Evolutionary conservation across 2,888 invertebrate genomes (phyloP).

Genomic region (Drosophila anomalata): DNA sequence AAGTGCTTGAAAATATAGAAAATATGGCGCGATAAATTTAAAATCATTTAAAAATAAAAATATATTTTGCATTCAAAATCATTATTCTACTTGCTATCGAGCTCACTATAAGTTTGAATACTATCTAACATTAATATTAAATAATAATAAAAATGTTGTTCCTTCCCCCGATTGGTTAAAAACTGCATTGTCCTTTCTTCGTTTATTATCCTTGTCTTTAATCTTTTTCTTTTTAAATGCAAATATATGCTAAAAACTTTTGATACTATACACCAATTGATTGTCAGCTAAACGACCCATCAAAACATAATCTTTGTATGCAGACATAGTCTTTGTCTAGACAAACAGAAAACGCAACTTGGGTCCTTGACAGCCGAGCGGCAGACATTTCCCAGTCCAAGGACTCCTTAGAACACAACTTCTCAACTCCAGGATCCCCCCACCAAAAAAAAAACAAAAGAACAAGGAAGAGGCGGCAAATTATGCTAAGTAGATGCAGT

Average conservation of each 20-base stretch:
- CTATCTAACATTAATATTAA: neutral
- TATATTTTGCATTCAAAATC: neutral
- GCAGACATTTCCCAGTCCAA: constrained; percentile 16
- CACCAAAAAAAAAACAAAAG: constrained; percentile 12
- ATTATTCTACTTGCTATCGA: too few relatives aligned
- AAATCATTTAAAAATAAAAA: neutral
- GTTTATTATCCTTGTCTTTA: neutral
- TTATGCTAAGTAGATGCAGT: constrained; percentile 77
- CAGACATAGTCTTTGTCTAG: constrained; percentile 54
- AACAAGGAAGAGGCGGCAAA: constrained; percentile 60
- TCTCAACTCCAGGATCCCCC: constrained; percentile 5
- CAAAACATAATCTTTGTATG: constrained; percentile 42
- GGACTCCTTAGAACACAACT: constrained; percentile 4
- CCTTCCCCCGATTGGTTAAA: too few relatives aligned
- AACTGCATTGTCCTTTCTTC: neutral
- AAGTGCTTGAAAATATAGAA: neutral
- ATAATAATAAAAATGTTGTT: neutral
- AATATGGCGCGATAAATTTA: neutral
- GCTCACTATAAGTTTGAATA: neutral
- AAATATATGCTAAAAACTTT: neutral
- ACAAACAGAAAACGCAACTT: constrained; percentile 35
- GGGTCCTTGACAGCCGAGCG: constrained; percentile 36
- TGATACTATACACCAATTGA: neutral
- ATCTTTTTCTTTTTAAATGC: neutral
- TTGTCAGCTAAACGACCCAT: constrained; percentile 16